These are phyloP conservation scores for Molothrus aeneus DNA, from an alignment of 2,797 vertebrate species.

Conservation along the genomic window DNA sequence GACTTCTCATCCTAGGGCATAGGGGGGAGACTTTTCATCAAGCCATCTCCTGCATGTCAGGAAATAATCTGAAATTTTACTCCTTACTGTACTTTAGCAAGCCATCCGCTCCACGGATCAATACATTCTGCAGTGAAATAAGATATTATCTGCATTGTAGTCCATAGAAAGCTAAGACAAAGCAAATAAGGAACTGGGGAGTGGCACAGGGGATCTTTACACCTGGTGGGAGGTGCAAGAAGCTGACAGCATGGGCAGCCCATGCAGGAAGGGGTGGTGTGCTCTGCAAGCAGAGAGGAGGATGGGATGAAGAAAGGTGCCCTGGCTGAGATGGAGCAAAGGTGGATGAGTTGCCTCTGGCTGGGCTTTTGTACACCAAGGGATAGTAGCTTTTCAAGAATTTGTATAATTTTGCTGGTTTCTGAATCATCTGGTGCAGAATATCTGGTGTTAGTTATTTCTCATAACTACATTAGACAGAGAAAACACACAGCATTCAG, in stretches of 20 bases:
- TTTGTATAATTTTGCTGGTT: neutral
- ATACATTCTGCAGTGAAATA: neutral
- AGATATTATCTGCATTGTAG: neutral
- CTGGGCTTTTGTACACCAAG: neutral
- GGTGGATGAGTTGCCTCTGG: neutral
- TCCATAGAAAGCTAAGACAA: neutral
- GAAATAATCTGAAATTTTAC: neutral
- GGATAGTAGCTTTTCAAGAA: neutral
- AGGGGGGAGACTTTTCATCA: neutral
- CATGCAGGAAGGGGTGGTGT: neutral
- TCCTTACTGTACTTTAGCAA: neutral
- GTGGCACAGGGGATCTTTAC: neutral
- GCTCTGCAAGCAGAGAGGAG: neutral
- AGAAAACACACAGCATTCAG: neutral
- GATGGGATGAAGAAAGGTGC: neutral
- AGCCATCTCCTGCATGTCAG: neutral
- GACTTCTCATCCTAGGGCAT: neutral
- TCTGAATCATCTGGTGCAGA: neutral
- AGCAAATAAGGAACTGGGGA: slow-evolving; percentile 43
- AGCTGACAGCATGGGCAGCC: neutral
- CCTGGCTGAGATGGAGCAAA: neutral
- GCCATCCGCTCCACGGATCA: neutral
- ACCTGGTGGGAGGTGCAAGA: neutral
- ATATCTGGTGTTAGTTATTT: neutral
- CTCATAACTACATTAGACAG: neutral